Evolutionary conservation across 2,797 vertebrate genomes (phyloP).

Genomic region (Okamejei kenojei): DNA sequence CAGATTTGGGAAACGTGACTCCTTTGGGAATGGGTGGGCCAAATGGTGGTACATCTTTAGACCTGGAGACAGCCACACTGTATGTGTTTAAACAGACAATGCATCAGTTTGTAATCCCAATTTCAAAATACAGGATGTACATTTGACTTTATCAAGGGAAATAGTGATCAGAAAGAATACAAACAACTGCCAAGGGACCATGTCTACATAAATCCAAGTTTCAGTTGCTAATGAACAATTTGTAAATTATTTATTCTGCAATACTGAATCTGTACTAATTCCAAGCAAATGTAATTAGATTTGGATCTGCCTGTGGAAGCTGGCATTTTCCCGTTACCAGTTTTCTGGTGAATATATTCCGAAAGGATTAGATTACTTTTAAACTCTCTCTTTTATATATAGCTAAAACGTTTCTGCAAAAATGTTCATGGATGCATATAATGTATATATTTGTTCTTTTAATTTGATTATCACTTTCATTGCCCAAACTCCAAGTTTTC

Average conservation of each 20-base stretch:
- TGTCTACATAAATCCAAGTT: background rate
- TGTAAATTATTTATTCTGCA: background rate
- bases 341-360: background rate
- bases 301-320: background rate
- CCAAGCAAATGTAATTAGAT: background rate
- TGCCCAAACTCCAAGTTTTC: too few species aligned
- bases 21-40: conserved; percentile 94
- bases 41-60: conserved; percentile 91
- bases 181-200: background rate
- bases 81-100: conserved; percentile 37
- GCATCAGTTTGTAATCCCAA: background rate
- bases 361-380: background rate
- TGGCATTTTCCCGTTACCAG: background rate
- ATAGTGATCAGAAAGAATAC: background rate
- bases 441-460: background rate
- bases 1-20: conserved; percentile 94
- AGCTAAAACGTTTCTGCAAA: background rate
- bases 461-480: background rate
- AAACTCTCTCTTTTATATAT: background rate
- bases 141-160: background rate
- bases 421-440: background rate
- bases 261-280: background rate
- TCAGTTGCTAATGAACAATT: background rate
- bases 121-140: background rate
- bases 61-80: conserved; percentile 91